Percentiles rank a stretch among this genome's conserved stretches.
phyloP scores from a whole-genome alignment of 2,113 vertebrate genomes.

The Ifrita kowaldi region DNA sequence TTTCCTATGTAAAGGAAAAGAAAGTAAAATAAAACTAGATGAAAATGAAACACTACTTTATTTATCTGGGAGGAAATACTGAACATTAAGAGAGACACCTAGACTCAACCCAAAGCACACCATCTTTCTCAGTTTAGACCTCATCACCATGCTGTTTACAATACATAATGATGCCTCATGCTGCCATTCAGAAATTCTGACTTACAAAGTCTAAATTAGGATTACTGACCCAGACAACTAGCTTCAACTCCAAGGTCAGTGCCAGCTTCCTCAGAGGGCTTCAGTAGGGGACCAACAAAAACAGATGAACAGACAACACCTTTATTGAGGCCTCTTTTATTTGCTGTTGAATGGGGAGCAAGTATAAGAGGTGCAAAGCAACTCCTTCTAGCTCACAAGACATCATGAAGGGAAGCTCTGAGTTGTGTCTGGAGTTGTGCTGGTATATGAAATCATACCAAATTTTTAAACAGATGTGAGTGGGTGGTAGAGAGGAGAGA shows the following conservation, averaged over 20 bases:
- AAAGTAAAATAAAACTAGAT: not conserved
- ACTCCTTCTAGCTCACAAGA: not conserved
- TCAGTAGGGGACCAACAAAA: not conserved
- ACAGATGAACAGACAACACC: not conserved
- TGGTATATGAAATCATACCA: not conserved
- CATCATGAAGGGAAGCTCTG: not conserved
- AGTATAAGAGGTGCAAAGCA: not conserved
- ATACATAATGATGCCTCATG: not conserved
- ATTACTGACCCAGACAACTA: not conserved
- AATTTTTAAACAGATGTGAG: conserved; percentile 37
- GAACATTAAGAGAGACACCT: not conserved
- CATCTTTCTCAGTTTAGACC: not conserved
- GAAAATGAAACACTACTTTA: not conserved
- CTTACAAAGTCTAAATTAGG: not conserved
- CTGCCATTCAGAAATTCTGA: not conserved
- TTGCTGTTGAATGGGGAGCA: not conserved
- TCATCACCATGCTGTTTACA: not conserved
- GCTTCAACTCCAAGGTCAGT: not conserved
- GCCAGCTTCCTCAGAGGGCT: not conserved
- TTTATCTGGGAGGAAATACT: not conserved
- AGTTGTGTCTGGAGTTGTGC: not conserved
- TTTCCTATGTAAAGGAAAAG: not conserved
- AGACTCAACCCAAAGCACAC: not conserved
- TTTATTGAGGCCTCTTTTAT: not conserved
- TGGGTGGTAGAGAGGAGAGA: not conserved